A percentile compares a stretch with the other conserved stretches of the same genome.
phyloP scores from a whole-genome alignment of 2,888 invertebrate species.

The Perizoma flavofasciatum region DNA sequence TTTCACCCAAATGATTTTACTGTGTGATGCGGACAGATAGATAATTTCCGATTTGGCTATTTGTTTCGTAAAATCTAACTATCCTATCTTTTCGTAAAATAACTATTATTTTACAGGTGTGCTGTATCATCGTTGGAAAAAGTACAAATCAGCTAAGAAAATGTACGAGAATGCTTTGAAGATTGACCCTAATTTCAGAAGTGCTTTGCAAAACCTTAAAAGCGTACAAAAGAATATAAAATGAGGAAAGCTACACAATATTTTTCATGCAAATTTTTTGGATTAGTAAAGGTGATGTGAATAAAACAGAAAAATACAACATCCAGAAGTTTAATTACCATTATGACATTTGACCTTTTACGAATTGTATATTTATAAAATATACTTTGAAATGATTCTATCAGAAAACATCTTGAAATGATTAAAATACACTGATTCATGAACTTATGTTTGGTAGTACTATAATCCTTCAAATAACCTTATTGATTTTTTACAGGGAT shows the following conservation, averaged over 20 bases:
- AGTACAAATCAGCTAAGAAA: conserved; percentile 87
- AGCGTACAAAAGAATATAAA: conserved; percentile 28
- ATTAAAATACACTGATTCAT: no score
- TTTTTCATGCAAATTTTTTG: background rate
- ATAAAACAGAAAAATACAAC: conserved; percentile 9
- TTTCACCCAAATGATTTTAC: no score
- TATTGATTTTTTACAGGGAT: no score
- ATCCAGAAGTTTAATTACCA: conserved; percentile 24
- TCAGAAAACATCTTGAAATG: no score
- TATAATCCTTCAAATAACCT: no score
- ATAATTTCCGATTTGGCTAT: no score
- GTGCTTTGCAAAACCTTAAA: conserved; percentile 88
- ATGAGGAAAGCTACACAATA: background rate
- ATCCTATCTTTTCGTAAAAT: conserved; percentile 4
- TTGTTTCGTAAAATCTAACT: no score
- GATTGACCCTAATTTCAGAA: conserved; percentile 87
- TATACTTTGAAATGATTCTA: background rate
- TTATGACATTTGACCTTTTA: conserved; percentile 4
- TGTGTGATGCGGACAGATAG: no score
- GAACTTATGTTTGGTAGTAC: no score
- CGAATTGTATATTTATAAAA: background rate
- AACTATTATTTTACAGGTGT: conserved; percentile 85
- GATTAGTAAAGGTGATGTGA: background rate
- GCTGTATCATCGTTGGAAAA: conserved; percentile 96
- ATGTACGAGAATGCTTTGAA: conserved; percentile 90